Conservation (phyloP, 1,140 invertebrate species). For the Solenopsis fugax region DNA sequence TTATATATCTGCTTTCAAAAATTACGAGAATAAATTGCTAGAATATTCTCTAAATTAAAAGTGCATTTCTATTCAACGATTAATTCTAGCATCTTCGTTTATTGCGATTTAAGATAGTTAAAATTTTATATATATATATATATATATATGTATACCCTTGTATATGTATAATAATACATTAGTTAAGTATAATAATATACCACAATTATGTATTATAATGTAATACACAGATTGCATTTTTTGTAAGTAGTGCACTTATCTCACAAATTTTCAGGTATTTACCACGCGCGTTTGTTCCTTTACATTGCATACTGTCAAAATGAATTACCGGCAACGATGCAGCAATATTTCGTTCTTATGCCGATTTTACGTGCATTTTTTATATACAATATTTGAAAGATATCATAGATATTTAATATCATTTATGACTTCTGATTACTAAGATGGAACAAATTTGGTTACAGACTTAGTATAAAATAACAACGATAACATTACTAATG, state of each 20-base stretch:
- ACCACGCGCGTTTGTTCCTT: slow-evolving; percentile 46
- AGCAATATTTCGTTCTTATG: slow-evolving; percentile 39
- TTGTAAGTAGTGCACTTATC: slow-evolving; percentile 81
- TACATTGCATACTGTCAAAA: not conserved
- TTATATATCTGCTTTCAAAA: slow-evolving; percentile 16
- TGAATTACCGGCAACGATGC: not conserved
- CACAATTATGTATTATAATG: slow-evolving; percentile 61
- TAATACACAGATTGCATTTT: slow-evolving; percentile 74
- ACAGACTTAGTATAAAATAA: slow-evolving; percentile 43
- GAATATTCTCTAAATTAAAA: slow-evolving; percentile 53
- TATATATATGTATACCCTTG: slow-evolving; percentile 66
- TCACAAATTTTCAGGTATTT: slow-evolving; percentile 63
- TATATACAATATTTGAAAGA: not conserved
- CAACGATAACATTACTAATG: slow-evolving; percentile 30
- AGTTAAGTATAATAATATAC: slow-evolving; percentile 57
- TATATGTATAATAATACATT: slow-evolving; percentile 63
- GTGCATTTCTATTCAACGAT: slow-evolving; percentile 20
- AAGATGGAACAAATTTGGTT: slow-evolving; percentile 37
- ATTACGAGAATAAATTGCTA: slow-evolving; percentile 7
- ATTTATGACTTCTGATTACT: slow-evolving; percentile 10
- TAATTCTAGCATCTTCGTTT: not conserved
- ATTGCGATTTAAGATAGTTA: slow-evolving; percentile 66
- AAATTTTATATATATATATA: slow-evolving; percentile 73
- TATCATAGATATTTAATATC: not conserved
- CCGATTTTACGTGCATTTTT: slow-evolving; percentile 27